phyloP scores from a whole-genome alignment of 1,140 invertebrate species.

The Ptiloglossa arizonensis region DNA sequence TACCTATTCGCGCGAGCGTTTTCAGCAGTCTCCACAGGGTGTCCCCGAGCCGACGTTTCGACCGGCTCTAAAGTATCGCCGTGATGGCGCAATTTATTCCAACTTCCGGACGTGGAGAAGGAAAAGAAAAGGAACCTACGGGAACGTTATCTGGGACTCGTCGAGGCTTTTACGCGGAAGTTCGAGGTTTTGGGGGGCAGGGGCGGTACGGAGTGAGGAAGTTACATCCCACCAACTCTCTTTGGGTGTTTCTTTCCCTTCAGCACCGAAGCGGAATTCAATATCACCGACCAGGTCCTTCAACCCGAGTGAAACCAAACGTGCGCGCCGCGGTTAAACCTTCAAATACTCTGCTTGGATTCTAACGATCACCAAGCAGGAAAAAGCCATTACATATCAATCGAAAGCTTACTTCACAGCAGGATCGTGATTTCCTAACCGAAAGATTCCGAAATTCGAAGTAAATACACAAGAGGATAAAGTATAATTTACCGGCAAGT shows the following conservation, averaged over 20 bases:
- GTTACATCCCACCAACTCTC: no score
- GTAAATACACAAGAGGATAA: no score
- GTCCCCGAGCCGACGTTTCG: conserved; percentile 3
- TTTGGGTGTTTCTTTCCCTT: not conserved
- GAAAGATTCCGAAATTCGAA: no score
- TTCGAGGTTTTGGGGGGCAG: not conserved
- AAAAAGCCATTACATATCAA: no score
- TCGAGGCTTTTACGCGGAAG: not conserved
- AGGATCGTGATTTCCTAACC: no score
- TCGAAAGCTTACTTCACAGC: no score
- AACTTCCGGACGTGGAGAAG: not conserved
- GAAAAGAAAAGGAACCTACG: not conserved
- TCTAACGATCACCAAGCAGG: no score
- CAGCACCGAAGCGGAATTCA: conserved; percentile 15
- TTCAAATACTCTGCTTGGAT: not conserved
- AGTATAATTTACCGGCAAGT: no score
- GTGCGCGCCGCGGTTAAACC: conserved; percentile 20
- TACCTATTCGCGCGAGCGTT: not conserved
- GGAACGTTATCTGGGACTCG: not conserved
- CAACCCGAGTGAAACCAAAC: not conserved
- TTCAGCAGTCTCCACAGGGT: not conserved
- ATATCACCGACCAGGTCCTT: conserved; percentile 26
- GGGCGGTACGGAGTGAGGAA: no score
- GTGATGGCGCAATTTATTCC: conserved; percentile 16
- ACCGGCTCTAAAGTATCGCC: not conserved